Evolutionary conservation across 2,797 vertebrate genomes (phyloP).

Genomic region (Notoglanidium macrostoma): DNA sequence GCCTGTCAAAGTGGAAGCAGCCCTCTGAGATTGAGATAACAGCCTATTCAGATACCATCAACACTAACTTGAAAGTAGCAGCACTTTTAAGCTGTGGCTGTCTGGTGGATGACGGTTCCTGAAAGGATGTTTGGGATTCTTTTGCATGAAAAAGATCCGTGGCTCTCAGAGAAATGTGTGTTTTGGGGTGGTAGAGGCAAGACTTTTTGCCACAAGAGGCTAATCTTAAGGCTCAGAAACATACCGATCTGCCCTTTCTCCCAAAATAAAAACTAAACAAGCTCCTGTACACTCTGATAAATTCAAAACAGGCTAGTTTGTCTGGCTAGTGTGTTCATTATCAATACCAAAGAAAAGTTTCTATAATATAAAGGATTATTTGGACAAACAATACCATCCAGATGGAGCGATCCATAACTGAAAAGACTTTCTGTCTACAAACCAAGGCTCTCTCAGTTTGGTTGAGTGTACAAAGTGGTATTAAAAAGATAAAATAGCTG

Average conservation of each 20-base stretch:
- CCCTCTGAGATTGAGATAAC: constrained; percentile 14
- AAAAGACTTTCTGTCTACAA: not conserved
- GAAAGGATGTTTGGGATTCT: constrained; percentile 9
- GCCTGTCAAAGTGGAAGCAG: constrained; percentile 17
- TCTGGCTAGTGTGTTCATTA: not conserved
- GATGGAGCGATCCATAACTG: not conserved
- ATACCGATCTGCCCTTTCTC: not conserved
- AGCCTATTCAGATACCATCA: constrained; percentile 5
- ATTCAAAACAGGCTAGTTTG: too few species aligned
- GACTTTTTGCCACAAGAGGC: not conserved
- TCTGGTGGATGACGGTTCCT: not conserved
- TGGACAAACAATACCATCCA: not conserved
- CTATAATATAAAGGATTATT: not conserved
- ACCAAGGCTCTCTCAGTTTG: not conserved
- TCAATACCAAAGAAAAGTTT: not conserved
- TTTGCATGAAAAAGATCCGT: not conserved
- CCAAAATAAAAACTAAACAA: not conserved
- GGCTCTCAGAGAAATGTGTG: not conserved
- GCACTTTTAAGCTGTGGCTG: constrained; percentile 1
- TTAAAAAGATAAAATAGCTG: not conserved
- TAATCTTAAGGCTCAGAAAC: not conserved
- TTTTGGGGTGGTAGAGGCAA: too few species aligned
- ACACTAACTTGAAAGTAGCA: constrained; percentile 2
- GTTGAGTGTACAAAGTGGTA: not conserved
- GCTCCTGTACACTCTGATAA: not conserved